Base-by-base conservation (phyloP, 2,113 vertebrate genomes). In the Vidua macroura region DNA sequence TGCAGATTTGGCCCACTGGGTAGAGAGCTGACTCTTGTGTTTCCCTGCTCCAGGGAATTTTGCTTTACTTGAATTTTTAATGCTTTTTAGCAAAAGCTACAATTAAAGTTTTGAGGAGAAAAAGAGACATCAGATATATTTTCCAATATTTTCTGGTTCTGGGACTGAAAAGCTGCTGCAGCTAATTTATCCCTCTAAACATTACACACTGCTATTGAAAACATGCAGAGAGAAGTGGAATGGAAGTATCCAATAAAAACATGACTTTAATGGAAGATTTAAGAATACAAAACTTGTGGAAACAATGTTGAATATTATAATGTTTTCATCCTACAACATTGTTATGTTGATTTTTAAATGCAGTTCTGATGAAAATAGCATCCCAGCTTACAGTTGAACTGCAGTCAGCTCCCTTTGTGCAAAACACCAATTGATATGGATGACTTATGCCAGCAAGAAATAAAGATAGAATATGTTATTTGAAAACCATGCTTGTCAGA, bases 401-500 rank as follows among this genome's bases (percentile, higher is more conserved):
- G 35, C 52, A 70, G 44, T 85, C 83, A 76, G n/a, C 13, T 94
- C 46, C 56, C 49, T 80, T 41, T 91, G 69, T 75, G 84, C 43
- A 88, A 68, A 86, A 82, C 76, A 89, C 41, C 51, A n/a, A 2
- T 25, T 63, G 84, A 91, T 79, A 79, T 15, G 43, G 92, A 79
- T 83, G 81, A 93, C 20, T 87, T 92, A 89, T 66, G 55, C 83
- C 74, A 64, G 73, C 59, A 74, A 86, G 94, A 93, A 91, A 86
- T 95, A 90, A 93, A 79, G 72, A 88, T 67, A 91, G 68, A 95
- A n/a, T 88, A 83, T 41, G 53, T 73, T 86, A 75, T 79, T 87
- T 84, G 84, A 93, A 97, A 95, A 15, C 72, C 33, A 53, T 33
- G 31, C 69, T 96, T 95, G 88, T 85, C 88, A 94, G 92, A 95